Evolutionary conservation across 1,140 invertebrate genomes (phyloP).

Genomic region (Bicyclus anynana): DNA sequence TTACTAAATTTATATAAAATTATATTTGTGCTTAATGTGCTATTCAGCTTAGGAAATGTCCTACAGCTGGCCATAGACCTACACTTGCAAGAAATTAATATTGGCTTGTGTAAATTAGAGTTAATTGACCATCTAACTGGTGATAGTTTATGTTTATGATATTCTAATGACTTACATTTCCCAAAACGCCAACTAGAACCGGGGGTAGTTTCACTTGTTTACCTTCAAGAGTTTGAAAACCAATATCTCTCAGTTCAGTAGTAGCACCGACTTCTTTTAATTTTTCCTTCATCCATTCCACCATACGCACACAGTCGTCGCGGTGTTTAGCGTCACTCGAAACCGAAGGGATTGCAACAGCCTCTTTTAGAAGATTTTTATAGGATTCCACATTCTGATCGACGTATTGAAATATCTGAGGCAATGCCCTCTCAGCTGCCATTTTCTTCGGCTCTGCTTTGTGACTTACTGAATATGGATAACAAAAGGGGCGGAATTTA

Average conservation of each 20-base stretch:
- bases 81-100: too few relatives aligned
- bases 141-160: too few relatives aligned
- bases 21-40: too few relatives aligned
- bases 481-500: slow-evolving; percentile 26
- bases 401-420: slow-evolving; percentile 82
- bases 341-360: slow-evolving; percentile 96
- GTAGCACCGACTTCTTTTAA: slow-evolving; percentile 87
- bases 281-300: slow-evolving; percentile 87
- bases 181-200: slow-evolving; percentile 90
- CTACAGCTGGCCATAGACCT: too few relatives aligned
- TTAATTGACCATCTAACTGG: too few relatives aligned
- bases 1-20: too few relatives aligned
- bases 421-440: slow-evolving; percentile 54
- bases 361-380: slow-evolving; percentile 88
- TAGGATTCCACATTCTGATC: slow-evolving; percentile 88
- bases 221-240: slow-evolving; percentile 87
- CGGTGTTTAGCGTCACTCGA: slow-evolving; percentile 93
- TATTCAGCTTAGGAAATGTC: too few relatives aligned
- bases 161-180: slow-evolving; percentile 76
- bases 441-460: slow-evolving; percentile 46
- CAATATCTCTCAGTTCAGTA: slow-evolving; percentile 89
- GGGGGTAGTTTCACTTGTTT: slow-evolving; percentile 89
- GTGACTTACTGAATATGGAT: slow-evolving; percentile 33
- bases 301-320: slow-evolving; percentile 81
- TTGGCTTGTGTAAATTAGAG: too few relatives aligned